Base-by-base conservation (phyloP, 1,140 invertebrate genomes). In the Atopsyche davidsoni region DNA sequence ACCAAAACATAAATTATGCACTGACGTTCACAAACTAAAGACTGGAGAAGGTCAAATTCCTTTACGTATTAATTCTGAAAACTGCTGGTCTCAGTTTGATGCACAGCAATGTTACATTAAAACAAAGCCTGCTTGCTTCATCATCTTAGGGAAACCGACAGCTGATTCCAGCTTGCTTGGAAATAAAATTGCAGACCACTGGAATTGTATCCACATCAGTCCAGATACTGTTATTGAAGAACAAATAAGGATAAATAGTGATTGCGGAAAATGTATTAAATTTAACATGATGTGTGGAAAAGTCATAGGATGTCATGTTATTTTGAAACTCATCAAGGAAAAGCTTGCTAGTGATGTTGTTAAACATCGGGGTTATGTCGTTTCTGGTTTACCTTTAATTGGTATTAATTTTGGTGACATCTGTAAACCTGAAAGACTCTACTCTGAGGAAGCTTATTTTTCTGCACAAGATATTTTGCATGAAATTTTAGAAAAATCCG, bases 311-410 rank as follows among this genome's bases (percentile, higher is more conserved):
- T 62, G 64, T 40, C 65, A 79, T 40, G 59, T 68, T 7, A 63
- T 79, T 16, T 46, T 76, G 25, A 58, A 66, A 54, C 59, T 79
- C 11, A 60, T 81, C 11, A 64, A 75, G 39, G 60, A 62, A 46
- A 72, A 73, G 55, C 48, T 79, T 2, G 58, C 70, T 51, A 70
- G 67, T 16, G 62, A 70, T 13, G 67, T 66, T n/a, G 62, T 75
- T 16, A 58, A 64, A 50, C 75, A 81, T 59, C 67, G 73, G 57
- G 79, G 80, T 13, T 80, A 76, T 65, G 66, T 81, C 4, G 59
- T 81, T 46, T 75, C 75, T 28, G 79, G 77, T 11, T 55, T 80
- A 31, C 79, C 80, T n/a, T 46, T 81, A 11, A 64, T 80, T 25
- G 66, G 32, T 67, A 2, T 68, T 69, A 34, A 60, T 62, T 49